These are phyloP conservation scores for Drosophila trapezifrons DNA, from an alignment of 1,140 invertebrate genomes.

Conservation along the genomic window DNA sequence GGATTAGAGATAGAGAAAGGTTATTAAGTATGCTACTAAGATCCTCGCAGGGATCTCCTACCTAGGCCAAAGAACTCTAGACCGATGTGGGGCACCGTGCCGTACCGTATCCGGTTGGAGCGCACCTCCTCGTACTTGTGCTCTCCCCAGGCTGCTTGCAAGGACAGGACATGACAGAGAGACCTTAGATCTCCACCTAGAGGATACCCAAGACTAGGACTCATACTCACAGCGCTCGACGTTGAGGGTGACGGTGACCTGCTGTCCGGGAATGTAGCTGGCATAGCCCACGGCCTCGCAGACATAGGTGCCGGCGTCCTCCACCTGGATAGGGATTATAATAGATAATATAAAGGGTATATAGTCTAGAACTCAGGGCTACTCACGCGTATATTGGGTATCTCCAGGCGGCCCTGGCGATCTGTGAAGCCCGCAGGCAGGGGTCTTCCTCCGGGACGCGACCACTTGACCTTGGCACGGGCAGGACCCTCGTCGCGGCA, in stretches of 20 bases:
- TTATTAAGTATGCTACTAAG: background rate
- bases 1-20: background rate
- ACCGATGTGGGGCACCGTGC: slow-evolving; percentile 82
- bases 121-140: slow-evolving; percentile 73
- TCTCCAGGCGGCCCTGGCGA: slow-evolving; percentile 91
- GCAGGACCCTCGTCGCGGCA: slow-evolving; percentile 94
- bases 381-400: slow-evolving; percentile 91
- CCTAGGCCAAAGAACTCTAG: slow-evolving; percentile 84
- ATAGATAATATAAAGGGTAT: slow-evolving; percentile 10
- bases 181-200: no score
- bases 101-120: slow-evolving; percentile 78
- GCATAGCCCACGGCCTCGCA: slow-evolving; percentile 90
- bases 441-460: slow-evolving; percentile 88
- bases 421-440: slow-evolving; percentile 90
- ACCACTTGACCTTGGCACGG: slow-evolving; percentile 91
- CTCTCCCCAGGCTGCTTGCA: slow-evolving; percentile 83
- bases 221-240: slow-evolving; percentile 90
- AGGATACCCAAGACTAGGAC: background rate
- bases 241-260: slow-evolving; percentile 87
- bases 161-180: background rate
- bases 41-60: slow-evolving; percentile 30
- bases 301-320: slow-evolving; percentile 91
- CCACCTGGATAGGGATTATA: slow-evolving; percentile 83
- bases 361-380: background rate
- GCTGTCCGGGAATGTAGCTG: slow-evolving; percentile 84